These are phyloP conservation scores for Apomyelois bistriatella DNA, from an alignment of 2,888 invertebrate species.

Conservation along the genomic window DNA sequence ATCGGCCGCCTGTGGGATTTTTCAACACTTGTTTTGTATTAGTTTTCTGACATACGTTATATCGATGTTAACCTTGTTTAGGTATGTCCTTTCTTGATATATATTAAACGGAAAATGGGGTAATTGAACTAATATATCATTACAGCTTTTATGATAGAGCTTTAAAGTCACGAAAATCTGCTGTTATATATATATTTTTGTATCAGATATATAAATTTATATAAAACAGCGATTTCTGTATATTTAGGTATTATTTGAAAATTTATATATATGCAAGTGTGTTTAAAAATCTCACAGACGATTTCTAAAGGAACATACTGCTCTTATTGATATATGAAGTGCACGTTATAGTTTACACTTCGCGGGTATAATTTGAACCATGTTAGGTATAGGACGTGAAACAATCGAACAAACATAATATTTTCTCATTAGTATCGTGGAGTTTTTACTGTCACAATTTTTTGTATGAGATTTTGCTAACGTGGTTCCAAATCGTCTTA, in stretches of 20 bases:
- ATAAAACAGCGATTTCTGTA: neutral
- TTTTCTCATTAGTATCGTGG: neutral
- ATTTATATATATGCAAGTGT: neutral
- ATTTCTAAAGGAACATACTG: slow-evolving; percentile 21
- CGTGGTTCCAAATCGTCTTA: slow-evolving; percentile 1
- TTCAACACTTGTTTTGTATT: neutral
- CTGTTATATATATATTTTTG: no score
- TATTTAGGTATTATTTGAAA: neutral
- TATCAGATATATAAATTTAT: no score
- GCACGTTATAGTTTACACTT: slow-evolving; percentile 7
- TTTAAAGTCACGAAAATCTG: no score
- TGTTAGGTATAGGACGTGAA: neutral
- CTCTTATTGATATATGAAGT: slow-evolving; percentile 7
- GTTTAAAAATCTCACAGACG: slow-evolving; percentile 16
- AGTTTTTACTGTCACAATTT: slow-evolving; percentile 1
- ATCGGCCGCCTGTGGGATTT: slow-evolving; percentile 5
- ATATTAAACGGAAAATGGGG: no score
- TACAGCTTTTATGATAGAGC: no score
- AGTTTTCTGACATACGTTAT: no score
- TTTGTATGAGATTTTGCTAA: neutral
- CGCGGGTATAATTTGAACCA: slow-evolving; percentile 5
- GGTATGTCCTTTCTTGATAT: no score
- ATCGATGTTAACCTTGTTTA: no score
- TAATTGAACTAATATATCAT: no score
- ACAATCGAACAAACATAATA: neutral